Percentiles rank a stretch among this genome's conserved stretches.
Conservation (phyloP, 1,140 invertebrate genomes). For the Tetragnatha versicolor region DNA sequence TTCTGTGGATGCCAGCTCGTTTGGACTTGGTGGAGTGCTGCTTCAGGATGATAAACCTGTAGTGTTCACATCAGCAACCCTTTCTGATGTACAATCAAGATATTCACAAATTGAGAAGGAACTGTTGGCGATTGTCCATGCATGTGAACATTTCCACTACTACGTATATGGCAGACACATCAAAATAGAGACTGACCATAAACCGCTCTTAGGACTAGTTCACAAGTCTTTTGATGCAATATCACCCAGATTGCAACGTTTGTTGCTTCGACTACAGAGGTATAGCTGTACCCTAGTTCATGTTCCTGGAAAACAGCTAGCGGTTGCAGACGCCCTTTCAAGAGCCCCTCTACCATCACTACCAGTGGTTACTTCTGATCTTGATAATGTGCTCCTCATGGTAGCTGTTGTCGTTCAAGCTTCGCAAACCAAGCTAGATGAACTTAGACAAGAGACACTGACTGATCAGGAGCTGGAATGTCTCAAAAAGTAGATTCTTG, state of each 20-base stretch:
- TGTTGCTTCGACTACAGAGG: constrained; percentile 29
- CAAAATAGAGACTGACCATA: constrained; percentile 50
- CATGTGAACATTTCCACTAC: constrained; percentile 53
- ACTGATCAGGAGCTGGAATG: constrained; percentile 11
- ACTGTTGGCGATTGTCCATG: constrained; percentile 47
- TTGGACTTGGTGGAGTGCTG: constrained; percentile 64
- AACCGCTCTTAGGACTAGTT: constrained; percentile 40
- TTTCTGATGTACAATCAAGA: constrained; percentile 28
- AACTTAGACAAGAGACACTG: neutral
- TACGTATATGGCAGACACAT: constrained; percentile 54
- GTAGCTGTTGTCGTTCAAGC: neutral
- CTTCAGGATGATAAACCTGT: constrained; percentile 64
- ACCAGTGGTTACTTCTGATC: neutral
- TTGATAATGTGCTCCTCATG: neutral
- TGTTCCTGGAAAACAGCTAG: constrained; percentile 25
- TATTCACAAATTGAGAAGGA: constrained; percentile 51
- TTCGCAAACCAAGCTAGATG: neutral
- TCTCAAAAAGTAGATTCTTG: neutral
- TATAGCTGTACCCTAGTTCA: neutral
- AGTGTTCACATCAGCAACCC: constrained; percentile 61
- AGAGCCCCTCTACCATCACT: neutral
- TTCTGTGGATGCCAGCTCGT: constrained; percentile 62
- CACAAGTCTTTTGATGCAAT: neutral
- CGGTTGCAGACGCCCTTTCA: neutral
- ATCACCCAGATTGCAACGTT: constrained; percentile 39